Base-by-base conservation (phyloP, 2,797 vertebrate genomes). In the Tangara arthus region DNA sequence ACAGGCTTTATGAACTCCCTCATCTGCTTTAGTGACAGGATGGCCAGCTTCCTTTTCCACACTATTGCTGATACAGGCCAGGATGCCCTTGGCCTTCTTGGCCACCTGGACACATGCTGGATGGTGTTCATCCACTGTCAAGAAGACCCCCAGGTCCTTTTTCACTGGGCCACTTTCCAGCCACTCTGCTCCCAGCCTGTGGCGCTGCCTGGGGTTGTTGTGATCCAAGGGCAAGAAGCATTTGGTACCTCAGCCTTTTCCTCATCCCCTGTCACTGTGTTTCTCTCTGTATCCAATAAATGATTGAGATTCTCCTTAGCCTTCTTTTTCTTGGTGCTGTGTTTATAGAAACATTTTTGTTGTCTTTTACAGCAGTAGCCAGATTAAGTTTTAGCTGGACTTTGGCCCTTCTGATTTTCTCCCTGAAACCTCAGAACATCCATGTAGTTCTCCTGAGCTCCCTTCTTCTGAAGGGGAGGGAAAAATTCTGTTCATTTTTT, bases 151-250 rank as follows among this genome's bases (percentile, higher is more conserved):
- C 16, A 35, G 19, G 11, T 42, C 11, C 16, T 79, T 72, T 47
- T 26, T 6, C 0, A 0, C 34, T 17, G 2, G 8, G 16, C 14
- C 9, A 3, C 23, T 53, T 64, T 11, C 34, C 52, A 70, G 46
- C 8, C 30, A 3, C 30, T 52, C 50, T 64, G 8, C 3, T 23
- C 53, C 46, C 34, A 41, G 30, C 44, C 50, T 46, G 19, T 28
- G 32, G 56, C 3, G 0, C 44, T 75, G 15, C 44, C 2, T 16
- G 16, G 39, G 22, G 14, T 19, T n/a, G 19, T 11, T 77, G 59
- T 41, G 34, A 52, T 26, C 39, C 26, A 59, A 17, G 39, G 13
- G 19, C 46, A 23, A 42, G 59, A 47, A 35, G 18, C 28, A 32
- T 27, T 68, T 34, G 12, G 17, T 61, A n/a, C 10, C 15, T 61